Evolutionary conservation across 2,888 invertebrate genomes (phyloP), one percentile per base, ranked within the genome.

Genomic region (Eupithecia pulchellata): DNA sequence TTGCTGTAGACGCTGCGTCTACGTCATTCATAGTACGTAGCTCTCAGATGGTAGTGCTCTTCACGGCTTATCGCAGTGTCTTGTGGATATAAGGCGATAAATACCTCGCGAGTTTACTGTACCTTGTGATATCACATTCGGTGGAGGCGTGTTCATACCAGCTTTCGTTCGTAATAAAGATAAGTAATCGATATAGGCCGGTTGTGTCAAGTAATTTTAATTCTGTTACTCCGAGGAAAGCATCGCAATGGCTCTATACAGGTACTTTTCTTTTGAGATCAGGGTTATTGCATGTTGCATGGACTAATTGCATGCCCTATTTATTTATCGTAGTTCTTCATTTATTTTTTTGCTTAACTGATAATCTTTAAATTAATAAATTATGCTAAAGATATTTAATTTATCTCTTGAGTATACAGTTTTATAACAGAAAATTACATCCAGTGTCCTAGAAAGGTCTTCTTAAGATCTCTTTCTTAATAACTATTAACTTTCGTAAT

Each of bases 11-110:
- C 87, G 84, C 83, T 80, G 82, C 69, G 79, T 79, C 86, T 87
- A 92, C 94, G 94, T 93, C 91, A 90, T 89, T 94, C 91, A 93
- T 92, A 91, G 94, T 94, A 94, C 94, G 94, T 94, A 94, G 94
- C 94, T 94, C 91, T 92, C 88, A 90, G 93, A 94, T 86, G 86
- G 87, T 86, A 88, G 93, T 92, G 83, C 82, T 89, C 92, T 90
- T 89, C 88, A 87, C 80, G 64, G 76, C 82, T 91, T 93, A 91
- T 92, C 92, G 81, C 73, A 75, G 80, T 84, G 84, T 85, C 88
- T 86, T 85, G 88, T 88, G 90, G 81, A 92, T 93, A 93, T 91
- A 93, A 92, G 86, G 88, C 92, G 93, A 91, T 92, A 91, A 90
- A 81, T 78, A 78, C 78, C 83, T 76, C 78, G 27, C 78, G 85